phyloP scores from a whole-genome alignment of 1,140 invertebrate genomes.

The Goniozus legneri region DNA sequence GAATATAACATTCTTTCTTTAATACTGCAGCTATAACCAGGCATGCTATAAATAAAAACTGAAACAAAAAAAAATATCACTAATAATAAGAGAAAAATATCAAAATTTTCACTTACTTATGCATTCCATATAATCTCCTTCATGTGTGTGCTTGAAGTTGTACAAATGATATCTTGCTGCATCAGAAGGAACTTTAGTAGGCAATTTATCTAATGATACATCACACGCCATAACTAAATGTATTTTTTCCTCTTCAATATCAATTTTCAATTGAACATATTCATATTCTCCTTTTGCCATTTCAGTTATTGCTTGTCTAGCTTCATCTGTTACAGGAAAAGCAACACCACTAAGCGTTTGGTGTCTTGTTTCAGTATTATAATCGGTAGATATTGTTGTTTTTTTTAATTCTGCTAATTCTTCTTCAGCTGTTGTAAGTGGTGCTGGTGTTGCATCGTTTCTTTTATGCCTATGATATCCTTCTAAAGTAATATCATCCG shows the following conservation, averaged over 20 bases:
- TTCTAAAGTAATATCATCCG: slow-evolving; percentile 77
- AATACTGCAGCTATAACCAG: slow-evolving; percentile 88
- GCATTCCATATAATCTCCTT: slow-evolving; percentile 83
- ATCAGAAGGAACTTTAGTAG: slow-evolving; percentile 75
- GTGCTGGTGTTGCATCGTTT: slow-evolving; percentile 77
- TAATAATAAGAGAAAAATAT: slow-evolving; percentile 17
- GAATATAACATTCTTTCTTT: slow-evolving; percentile 98
- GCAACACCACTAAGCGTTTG: slow-evolving; percentile 88
- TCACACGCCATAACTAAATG: slow-evolving; percentile 66
- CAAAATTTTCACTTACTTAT: slow-evolving; percentile 60
- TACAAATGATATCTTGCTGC: slow-evolving; percentile 90
- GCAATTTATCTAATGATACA: slow-evolving; percentile 61
- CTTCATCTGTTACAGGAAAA: slow-evolving; percentile 87
- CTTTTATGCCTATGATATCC: slow-evolving; percentile 80
- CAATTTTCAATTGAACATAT: slow-evolving; percentile 77
- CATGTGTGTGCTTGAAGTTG: slow-evolving; percentile 86
- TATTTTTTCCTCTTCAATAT: slow-evolving; percentile 74
- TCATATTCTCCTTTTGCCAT: slow-evolving; percentile 64
- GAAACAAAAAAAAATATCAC: slow-evolving; percentile 46
- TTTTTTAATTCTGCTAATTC: slow-evolving; percentile 79
- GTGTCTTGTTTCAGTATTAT: slow-evolving; percentile 80
- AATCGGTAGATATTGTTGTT: slow-evolving; percentile 72
- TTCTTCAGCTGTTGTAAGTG: slow-evolving; percentile 85
- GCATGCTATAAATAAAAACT: slow-evolving; percentile 99
- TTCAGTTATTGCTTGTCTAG: slow-evolving; percentile 70